Percentiles rank a stretch among this genome's conserved stretches.
These are phyloP conservation scores for Rhea americana DNA, from an alignment of 2,113 vertebrate genomes.

Conservation along the genomic window DNA sequence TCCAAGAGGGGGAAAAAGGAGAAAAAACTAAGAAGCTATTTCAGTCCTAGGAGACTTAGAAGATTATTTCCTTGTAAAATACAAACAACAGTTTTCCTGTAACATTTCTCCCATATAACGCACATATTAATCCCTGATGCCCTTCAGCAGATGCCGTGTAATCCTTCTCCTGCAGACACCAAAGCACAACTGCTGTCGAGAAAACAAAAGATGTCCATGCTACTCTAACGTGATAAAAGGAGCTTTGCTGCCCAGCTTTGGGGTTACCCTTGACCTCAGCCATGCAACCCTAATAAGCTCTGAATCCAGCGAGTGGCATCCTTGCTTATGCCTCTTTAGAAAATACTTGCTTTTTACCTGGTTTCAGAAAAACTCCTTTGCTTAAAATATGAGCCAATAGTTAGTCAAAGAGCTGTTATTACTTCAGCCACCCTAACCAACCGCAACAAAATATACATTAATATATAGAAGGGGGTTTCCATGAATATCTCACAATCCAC, in stretches of 20 bases:
- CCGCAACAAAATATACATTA: not conserved
- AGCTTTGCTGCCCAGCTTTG: not conserved
- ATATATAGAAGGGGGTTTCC: not conserved
- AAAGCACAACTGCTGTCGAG: slow-evolving; percentile 4
- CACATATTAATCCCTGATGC: slow-evolving; percentile 63
- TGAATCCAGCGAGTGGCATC: not conserved
- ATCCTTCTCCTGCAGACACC: slow-evolving; percentile 57
- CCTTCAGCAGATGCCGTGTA: slow-evolving; percentile 58
- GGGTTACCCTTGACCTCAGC: not conserved
- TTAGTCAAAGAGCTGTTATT: not conserved
- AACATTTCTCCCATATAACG: slow-evolving; percentile 48
- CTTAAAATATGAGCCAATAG: not conserved
- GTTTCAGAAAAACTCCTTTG: not conserved
- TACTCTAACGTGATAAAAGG: not conserved
- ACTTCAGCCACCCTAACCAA: not conserved
- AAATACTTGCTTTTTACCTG: not conserved
- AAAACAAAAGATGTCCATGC: not conserved
- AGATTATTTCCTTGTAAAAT: slow-evolving; percentile 69
- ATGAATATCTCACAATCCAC: not conserved
- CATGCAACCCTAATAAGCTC: not conserved
- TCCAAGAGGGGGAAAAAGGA: not conserved
- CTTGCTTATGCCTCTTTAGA: not conserved
- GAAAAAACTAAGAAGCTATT: slow-evolving; percentile 15
- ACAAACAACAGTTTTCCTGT: slow-evolving; percentile 58
- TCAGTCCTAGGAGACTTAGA: slow-evolving; percentile 65